These are phyloP conservation scores for Oncorhynchus kisutch DNA, from an alignment of 2,113 vertebrate genomes.

Conservation along the genomic window DNA sequence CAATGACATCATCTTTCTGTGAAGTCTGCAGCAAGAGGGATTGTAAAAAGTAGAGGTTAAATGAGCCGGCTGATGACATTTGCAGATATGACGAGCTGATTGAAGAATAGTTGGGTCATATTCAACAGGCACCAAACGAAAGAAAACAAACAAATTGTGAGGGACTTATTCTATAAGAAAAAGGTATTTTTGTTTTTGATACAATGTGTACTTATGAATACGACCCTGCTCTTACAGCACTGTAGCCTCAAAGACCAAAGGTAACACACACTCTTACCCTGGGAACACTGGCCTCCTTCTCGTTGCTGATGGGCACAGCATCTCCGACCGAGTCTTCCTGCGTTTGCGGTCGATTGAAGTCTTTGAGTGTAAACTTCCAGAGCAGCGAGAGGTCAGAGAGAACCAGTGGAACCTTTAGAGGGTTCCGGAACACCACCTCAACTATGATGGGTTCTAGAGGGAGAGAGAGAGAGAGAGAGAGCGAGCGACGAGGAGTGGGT, in stretches of 20 bases:
- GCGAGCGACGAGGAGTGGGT: no score
- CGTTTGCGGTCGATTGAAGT: slow-evolving; percentile 43
- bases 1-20: slow-evolving; percentile 75
- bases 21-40: slow-evolving; percentile 61
- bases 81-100: no score
- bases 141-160: no score
- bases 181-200: no score
- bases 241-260: neutral
- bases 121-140: no score
- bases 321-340: slow-evolving; percentile 69
- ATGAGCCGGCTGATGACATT: neutral
- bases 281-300: slow-evolving; percentile 58
- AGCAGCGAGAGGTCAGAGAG: slow-evolving; percentile 87
- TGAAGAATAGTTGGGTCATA: no score
- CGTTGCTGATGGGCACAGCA: slow-evolving; percentile 70
- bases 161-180: no score
- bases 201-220: neutral
- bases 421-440: slow-evolving; percentile 92
- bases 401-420: slow-evolving; percentile 88
- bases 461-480: neutral
- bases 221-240: no score
- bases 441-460: slow-evolving; percentile 88
- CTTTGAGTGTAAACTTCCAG: slow-evolving; percentile 88
- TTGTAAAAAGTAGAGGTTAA: neutral
- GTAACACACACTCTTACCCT: slow-evolving; percentile 16